These are phyloP conservation scores for Drosophila murphyi DNA, from an alignment of 1,140 invertebrate genomes.

Conservation along the genomic window DNA sequence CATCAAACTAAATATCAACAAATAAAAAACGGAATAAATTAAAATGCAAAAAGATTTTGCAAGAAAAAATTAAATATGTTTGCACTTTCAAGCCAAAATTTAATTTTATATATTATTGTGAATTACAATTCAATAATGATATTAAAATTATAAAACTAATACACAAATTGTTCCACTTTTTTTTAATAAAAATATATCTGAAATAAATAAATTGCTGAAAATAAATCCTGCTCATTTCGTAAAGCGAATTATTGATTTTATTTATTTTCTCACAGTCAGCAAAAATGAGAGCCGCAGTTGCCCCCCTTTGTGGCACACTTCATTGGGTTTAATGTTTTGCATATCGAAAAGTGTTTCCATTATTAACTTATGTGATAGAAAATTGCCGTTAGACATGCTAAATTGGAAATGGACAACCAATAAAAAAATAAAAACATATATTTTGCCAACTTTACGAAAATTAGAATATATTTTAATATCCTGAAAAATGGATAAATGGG, in stretches of 20 bases:
- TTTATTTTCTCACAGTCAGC: constrained; percentile 1
- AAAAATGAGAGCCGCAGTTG: constrained; percentile 1
- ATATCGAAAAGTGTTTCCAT: constrained; percentile 2
- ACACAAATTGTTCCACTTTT: neutral
- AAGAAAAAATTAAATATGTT: neutral
- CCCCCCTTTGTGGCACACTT: constrained; percentile 3
- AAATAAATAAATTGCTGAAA: neutral
- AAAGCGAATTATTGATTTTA: neutral
- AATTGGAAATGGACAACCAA: neutral
- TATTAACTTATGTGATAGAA: neutral
- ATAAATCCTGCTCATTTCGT: neutral
- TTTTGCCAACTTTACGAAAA: neutral
- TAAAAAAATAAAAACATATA: neutral
- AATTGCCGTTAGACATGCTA: neutral
- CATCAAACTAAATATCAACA: neutral
- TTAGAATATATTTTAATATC: neutral
- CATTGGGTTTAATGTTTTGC: constrained; percentile 1
- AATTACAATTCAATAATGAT: constrained; percentile 13
- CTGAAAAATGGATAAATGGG: neutral
- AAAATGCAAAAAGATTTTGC: neutral
- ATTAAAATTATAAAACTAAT: neutral
- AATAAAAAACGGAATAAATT: neutral
- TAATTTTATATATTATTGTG: constrained; percentile 61
- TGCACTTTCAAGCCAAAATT: constrained; percentile 50
- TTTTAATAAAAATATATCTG: neutral